Percentiles rank a stretch among this genome's conserved stretches.
phyloP scores from a whole-genome alignment of 2,888 invertebrate species.

The Glyphotaelius pellucidus region DNA sequence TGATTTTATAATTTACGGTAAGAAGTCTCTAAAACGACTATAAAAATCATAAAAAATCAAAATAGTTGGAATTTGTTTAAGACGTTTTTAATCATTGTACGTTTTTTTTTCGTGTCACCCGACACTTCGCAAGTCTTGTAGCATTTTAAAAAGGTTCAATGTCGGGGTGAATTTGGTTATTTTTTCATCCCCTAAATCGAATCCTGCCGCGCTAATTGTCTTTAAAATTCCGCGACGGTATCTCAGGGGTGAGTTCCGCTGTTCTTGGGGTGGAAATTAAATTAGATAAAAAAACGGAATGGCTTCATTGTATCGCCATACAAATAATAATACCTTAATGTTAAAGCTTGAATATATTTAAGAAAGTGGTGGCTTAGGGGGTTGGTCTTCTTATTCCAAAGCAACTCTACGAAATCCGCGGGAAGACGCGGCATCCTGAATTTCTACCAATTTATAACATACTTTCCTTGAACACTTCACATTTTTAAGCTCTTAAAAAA shows the following conservation, averaged over 20 bases:
- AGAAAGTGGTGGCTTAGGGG: background rate
- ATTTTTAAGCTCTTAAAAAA: too few relatives aligned
- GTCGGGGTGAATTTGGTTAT: slow-evolving; percentile 59
- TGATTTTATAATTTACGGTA: background rate
- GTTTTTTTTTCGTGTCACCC: background rate
- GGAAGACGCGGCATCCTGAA: too few relatives aligned
- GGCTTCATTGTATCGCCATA: background rate
- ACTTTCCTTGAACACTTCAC: too few relatives aligned
- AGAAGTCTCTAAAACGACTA: background rate
- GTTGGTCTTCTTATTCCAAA: background rate
- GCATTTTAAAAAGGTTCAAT: slow-evolving; percentile 64
- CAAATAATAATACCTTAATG: background rate
- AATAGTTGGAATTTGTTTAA: background rate
- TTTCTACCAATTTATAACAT: too few relatives aligned
- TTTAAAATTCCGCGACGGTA: slow-evolving; percentile 65
- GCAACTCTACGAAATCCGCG: too few relatives aligned
- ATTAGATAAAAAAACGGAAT: slow-evolving; percentile 49
- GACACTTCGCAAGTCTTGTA: slow-evolving; percentile 21
- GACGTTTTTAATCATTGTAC: background rate
- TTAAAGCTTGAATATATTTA: background rate
- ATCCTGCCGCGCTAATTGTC: slow-evolving; percentile 64
- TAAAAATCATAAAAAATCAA: background rate
- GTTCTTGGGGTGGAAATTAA: slow-evolving; percentile 13
- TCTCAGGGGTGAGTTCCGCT: slow-evolving; percentile 46
- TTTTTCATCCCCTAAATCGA: slow-evolving; percentile 64